Conservation (phyloP, 2,113 vertebrate genomes). For the Gnathonemus echidnorhynchus region DNA sequence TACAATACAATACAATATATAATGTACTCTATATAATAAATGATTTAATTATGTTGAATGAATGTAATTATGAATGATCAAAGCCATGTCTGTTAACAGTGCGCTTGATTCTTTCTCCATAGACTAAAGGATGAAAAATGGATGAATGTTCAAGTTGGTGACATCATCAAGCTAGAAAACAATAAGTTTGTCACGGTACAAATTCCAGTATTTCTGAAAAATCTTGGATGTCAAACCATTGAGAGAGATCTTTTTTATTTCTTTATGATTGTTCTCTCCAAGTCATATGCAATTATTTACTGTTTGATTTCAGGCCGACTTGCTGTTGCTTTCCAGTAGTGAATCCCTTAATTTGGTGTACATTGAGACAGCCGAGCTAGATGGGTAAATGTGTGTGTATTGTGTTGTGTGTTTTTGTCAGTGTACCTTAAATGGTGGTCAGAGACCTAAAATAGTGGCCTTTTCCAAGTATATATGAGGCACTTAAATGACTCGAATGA, state of each 20-base stretch:
- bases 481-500: neutral
- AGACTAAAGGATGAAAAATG: slow-evolving; percentile 81
- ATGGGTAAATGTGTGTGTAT: slow-evolving; percentile 69
- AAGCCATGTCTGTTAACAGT: neutral
- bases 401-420: slow-evolving; percentile 3
- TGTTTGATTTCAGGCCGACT: slow-evolving; percentile 71
- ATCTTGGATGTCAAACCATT: neutral
- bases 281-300: neutral
- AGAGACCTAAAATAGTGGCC: neutral
- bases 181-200: slow-evolving; percentile 89
- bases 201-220: neutral
- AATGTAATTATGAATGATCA: neutral
- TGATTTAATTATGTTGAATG: neutral
- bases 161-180: slow-evolving; percentile 91
- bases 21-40: neutral
- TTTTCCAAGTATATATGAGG: neutral
- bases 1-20: neutral
- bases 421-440: neutral
- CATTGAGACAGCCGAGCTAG: slow-evolving; percentile 87
- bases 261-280: neutral
- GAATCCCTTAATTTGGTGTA: slow-evolving; percentile 83
- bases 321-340: slow-evolving; percentile 87
- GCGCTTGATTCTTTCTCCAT: slow-evolving; percentile 12
- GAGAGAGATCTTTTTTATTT: neutral
- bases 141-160: slow-evolving; percentile 91